phyloP scores from a whole-genome alignment of 2,797 vertebrate species.

The Scolopax rusticola region DNA sequence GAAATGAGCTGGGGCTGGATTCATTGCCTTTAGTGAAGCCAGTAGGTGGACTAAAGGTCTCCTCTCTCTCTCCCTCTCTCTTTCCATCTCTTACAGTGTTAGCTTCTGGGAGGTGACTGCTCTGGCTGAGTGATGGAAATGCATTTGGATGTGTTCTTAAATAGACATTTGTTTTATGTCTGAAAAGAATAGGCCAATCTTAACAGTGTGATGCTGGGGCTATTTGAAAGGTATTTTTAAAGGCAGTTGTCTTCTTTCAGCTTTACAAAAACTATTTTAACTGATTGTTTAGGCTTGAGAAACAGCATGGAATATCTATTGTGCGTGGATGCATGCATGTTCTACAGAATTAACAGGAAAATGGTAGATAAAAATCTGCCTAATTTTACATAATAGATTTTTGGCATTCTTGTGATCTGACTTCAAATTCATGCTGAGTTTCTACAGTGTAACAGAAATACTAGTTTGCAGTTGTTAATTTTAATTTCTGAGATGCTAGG shows the following conservation, averaged over 20 bases:
- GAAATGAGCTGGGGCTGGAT: constrained; percentile 64
- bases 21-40: constrained; percentile 68
- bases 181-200: constrained; percentile 60
- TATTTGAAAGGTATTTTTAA: constrained; percentile 59
- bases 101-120: constrained; percentile 63
- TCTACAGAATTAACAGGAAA: constrained; percentile 41
- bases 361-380: constrained; percentile 49
- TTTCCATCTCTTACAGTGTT: constrained; percentile 25
- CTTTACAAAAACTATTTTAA: constrained; percentile 56
- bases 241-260: constrained; percentile 55
- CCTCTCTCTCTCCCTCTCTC: not conserved
- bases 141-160: constrained; percentile 65
- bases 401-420: constrained; percentile 61
- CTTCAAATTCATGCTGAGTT: constrained; percentile 51
- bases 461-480: constrained; percentile 64
- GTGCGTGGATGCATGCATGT: not conserved
- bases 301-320: constrained; percentile 42
- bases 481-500: constrained; percentile 53
- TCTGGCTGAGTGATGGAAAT: constrained; percentile 64
- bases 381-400: constrained; percentile 59
- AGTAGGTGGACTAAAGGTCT: constrained; percentile 64
- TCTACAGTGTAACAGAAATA: constrained; percentile 48
- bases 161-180: constrained; percentile 63
- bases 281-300: constrained; percentile 43
- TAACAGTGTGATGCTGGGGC: constrained; percentile 24